Evolutionary conservation across 1,140 invertebrate species (phyloP).

Genomic region (Drosophila pseudoananassae): DNA sequence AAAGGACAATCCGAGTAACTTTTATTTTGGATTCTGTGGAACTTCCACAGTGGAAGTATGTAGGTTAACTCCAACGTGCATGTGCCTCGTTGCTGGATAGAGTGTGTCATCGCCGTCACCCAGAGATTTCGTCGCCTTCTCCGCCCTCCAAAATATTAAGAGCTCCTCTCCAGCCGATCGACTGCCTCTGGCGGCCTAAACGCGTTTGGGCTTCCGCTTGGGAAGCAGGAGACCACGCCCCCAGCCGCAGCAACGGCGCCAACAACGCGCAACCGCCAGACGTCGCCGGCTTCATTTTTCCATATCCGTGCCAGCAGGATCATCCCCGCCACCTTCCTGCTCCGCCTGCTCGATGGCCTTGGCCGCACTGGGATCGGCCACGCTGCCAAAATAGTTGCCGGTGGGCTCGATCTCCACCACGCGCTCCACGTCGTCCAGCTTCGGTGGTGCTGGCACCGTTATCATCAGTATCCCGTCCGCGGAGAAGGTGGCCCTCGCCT

Average conservation of each 20-base stretch:
- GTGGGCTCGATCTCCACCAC: slow-evolving; percentile 74
- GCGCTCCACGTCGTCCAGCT: slow-evolving; percentile 79
- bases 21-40: slow-evolving; percentile 2
- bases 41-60: too few relatives aligned
- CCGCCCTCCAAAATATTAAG: background rate
- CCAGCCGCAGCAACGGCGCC: slow-evolving; percentile 28
- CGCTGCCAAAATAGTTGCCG: slow-evolving; percentile 77
- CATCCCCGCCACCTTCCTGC: slow-evolving; percentile 49
- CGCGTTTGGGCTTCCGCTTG: slow-evolving; percentile 41
- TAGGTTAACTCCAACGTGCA: slow-evolving; percentile 22
- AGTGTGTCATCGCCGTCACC: slow-evolving; percentile 13
- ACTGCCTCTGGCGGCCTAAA: slow-evolving; percentile 70
- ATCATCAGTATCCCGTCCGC: slow-evolving; percentile 79
- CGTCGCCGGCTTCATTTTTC: slow-evolving; percentile 75
- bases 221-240: slow-evolving; percentile 5
- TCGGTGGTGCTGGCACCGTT: slow-evolving; percentile 77
- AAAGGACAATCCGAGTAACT: slow-evolving; percentile 55
- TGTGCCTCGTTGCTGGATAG: slow-evolving; percentile 4
- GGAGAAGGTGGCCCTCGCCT: slow-evolving; percentile 73
- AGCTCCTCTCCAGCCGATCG: slow-evolving; percentile 42
- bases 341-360: slow-evolving; percentile 68
- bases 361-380: slow-evolving; percentile 60
- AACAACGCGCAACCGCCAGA: slow-evolving; percentile 66
- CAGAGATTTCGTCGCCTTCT: slow-evolving; percentile 1
- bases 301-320: slow-evolving; percentile 65